phyloP scores from a whole-genome alignment of 2,797 vertebrate genomes.

The Cirrhinus molitorella region DNA sequence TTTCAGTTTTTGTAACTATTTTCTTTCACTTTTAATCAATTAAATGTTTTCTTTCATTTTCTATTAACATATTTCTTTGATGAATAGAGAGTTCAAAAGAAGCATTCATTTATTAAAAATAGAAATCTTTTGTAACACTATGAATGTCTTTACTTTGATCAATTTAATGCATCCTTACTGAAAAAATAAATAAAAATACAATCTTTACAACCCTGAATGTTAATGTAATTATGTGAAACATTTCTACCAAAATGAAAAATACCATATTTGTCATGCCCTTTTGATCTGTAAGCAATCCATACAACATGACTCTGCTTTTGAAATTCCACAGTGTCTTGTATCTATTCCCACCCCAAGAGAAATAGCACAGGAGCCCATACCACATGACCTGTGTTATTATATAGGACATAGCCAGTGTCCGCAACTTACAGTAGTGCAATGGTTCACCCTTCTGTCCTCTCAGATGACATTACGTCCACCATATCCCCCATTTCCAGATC shows the following conservation, averaged over 20 bases:
- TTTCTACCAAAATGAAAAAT: not conserved
- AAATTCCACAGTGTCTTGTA: conserved; percentile 11
- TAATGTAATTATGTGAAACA: not conserved
- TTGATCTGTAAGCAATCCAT: not conserved
- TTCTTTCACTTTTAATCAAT: not conserved
- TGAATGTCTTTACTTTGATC: not conserved
- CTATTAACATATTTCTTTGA: not conserved
- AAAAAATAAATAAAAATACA: not conserved
- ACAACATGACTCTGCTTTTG: not conserved
- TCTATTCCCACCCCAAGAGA: not conserved
- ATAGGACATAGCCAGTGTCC: conserved; percentile 15
- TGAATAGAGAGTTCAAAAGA: not conserved
- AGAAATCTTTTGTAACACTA: not conserved
- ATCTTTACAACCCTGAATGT: not conserved
- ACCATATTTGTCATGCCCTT: not conserved
- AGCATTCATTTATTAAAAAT: not conserved
- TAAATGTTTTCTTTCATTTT: not conserved
- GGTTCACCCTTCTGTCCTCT: not conserved
- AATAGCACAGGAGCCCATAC: not conserved
- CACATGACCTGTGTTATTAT: conserved; percentile 2
- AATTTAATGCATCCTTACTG: not conserved
- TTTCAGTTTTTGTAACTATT: not conserved
- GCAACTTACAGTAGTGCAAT: conserved; percentile 6
- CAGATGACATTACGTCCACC: conserved; percentile 10
- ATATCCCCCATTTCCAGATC: not conserved